Percentiles rank a stretch among this genome's conserved stretches.
These are phyloP conservation scores for Lamellibrachia luymesi DNA, from an alignment of 1,140 invertebrate genomes.

Conservation along the genomic window DNA sequence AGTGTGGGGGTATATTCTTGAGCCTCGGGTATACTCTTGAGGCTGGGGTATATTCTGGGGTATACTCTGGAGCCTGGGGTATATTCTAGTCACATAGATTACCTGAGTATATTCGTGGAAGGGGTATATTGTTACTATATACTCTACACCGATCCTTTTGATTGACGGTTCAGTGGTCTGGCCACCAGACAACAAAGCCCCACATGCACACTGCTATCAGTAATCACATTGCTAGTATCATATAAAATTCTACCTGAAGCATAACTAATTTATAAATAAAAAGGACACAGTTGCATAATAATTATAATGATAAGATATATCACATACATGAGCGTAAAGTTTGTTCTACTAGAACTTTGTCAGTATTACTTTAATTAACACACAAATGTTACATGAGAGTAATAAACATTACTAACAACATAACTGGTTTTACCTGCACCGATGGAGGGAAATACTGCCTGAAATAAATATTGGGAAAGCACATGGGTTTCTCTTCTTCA, in stretches of 20 bases:
- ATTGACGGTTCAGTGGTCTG: too few species aligned
- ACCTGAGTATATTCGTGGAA: too few species aligned
- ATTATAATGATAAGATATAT: neutral
- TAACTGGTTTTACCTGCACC: conserved; percentile 57
- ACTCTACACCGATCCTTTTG: too few species aligned
- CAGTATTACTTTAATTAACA: neutral
- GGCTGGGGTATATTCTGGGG: too few species aligned
- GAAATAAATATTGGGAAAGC: conserved; percentile 67
- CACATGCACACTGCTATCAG: too few species aligned
- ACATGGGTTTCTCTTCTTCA: conserved; percentile 57
- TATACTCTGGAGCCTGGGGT: too few species aligned
- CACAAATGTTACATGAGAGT: neutral
- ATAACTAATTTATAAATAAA: neutral
- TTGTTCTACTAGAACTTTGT: neutral
- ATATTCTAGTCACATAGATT: too few species aligned
- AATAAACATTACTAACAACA: conserved; percentile 22
- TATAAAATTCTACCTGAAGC: neutral
- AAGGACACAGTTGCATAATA: neutral
- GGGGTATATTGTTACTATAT: too few species aligned
- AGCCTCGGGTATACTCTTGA: too few species aligned
- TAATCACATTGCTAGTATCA: too few species aligned
- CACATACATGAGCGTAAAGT: neutral
- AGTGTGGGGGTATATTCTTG: too few species aligned
- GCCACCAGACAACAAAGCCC: too few species aligned
- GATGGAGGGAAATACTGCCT: conserved; percentile 78